Conservation (phyloP, 2,113 vertebrate genomes). For the Nyctibius bracteatus region DNA sequence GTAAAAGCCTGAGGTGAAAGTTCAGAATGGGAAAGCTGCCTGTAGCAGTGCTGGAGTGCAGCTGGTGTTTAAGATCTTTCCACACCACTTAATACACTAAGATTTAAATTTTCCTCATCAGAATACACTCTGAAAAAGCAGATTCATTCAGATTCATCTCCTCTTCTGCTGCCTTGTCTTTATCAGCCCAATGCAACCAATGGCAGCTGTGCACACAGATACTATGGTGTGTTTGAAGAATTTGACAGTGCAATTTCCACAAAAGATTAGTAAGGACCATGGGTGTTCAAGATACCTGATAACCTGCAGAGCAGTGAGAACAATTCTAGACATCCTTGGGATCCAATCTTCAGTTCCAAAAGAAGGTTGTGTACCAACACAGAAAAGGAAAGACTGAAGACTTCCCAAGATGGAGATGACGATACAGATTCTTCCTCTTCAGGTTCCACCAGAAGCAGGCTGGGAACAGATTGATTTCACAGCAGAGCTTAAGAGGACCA, state of each 20-base stretch:
- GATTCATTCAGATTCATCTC: not conserved
- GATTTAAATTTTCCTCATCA: not conserved
- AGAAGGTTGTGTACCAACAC: not conserved
- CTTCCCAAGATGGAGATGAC: not conserved
- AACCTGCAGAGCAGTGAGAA: not conserved
- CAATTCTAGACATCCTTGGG: slow-evolving; percentile 18
- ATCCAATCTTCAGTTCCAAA: not conserved
- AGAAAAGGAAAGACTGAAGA: not conserved
- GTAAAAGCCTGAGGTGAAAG: not conserved
- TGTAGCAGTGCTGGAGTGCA: not conserved
- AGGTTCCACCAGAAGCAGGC: not conserved
- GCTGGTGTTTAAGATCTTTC: not conserved
- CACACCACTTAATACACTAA: not conserved
- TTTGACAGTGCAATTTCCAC: not conserved
- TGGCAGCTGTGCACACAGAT: not conserved
- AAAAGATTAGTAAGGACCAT: not conserved
- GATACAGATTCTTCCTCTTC: not conserved
- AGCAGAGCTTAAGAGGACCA: not conserved
- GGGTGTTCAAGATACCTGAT: slow-evolving; percentile 19
- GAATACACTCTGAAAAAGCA: not conserved
- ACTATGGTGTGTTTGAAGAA: not conserved
- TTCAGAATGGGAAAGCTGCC: not conserved
- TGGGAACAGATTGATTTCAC: not conserved
- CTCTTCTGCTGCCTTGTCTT: slow-evolving; percentile 11
- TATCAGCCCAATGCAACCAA: not conserved